Base-by-base conservation (phyloP, 2,888 invertebrate species). In the Epirrhoe tristata region DNA sequence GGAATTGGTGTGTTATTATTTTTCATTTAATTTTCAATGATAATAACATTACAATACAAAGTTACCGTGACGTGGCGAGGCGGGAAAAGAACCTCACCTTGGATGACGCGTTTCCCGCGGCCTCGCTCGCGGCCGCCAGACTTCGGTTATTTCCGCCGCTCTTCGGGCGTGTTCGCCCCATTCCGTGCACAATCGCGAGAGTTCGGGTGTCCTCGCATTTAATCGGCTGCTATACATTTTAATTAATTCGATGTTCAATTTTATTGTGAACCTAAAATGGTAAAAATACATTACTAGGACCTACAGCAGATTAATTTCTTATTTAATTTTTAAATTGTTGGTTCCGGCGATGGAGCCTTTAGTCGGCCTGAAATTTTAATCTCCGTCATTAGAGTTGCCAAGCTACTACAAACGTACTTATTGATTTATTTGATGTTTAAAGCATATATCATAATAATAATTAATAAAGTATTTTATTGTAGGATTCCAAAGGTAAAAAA, bases 91-190 rank as follows among this genome's bases (percentile, higher is more conserved):
- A 78, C 52, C 78, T 90, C 84, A 87, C 93, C 92, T 93, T 91
- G 91, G 74, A 77, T 89, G 89, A 89, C 90, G 88, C 81, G 88
- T 84, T 91, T 90, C 90, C 91, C 90, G 86, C 81, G 91, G 81
- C 92, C 92, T 93, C 92, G 91, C 84, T 85, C 76, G 88, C 89
- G 92, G 91, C 91, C 91, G 92, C 88, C 83, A 89, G 74, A 75
- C 76, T 63, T 90, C 88, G 88, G 82, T 63, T 2, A 57, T 60
- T 63, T 57, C 79, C 87, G 87, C 76, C 66, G 6, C 5, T 51
- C 72, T 66, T 86, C 87, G 85, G 74, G 54, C 36, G 52, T 56
- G 57, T 66, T 80, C 83, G 82, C 62, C 63, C 46, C 46, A 62
- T 63, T 55, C 73, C 72, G 75, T 31, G 55, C 52, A 58, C 39